These are phyloP conservation scores for Drosophila differens DNA, from an alignment of 2,888 invertebrate genomes.

Conservation along the genomic window DNA sequence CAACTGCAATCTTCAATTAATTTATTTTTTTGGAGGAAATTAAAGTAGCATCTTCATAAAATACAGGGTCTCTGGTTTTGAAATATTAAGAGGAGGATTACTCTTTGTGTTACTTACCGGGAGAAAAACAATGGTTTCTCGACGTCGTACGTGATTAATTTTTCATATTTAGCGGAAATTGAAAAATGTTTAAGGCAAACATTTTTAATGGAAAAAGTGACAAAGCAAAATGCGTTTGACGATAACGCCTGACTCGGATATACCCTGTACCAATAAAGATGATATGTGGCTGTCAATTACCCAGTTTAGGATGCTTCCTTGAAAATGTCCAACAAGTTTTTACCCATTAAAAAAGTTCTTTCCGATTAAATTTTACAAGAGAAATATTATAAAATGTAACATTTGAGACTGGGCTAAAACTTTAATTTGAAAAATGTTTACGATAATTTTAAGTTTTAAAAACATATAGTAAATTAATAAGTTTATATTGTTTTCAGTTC, in stretches of 20 bases:
- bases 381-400: not conserved
- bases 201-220: constrained; percentile 6
- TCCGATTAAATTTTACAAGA: not conserved
- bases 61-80: not conserved
- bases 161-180: constrained; percentile 11
- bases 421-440: not conserved
- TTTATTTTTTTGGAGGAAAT: not conserved
- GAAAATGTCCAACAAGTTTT: not conserved
- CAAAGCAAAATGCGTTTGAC: not conserved
- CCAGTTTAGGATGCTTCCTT: not conserved
- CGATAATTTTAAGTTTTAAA: not conserved
- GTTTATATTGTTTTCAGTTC: not conserved
- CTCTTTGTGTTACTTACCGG: not conserved
- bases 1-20: not conserved
- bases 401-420: not conserved
- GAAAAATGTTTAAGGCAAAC: constrained; percentile 5
- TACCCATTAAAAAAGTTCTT: not conserved
- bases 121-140: not conserved
- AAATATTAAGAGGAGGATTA: not conserved
- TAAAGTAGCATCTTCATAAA: not conserved
- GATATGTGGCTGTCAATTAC: not conserved
- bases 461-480: not conserved
- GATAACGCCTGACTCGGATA: not conserved
- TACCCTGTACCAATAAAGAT: not conserved
- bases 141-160: not conserved